Evolutionary conservation across 2,797 vertebrate species (phyloP), one percentile per base, ranked within the genome.

Genomic region (Dryobates pubescens): DNA sequence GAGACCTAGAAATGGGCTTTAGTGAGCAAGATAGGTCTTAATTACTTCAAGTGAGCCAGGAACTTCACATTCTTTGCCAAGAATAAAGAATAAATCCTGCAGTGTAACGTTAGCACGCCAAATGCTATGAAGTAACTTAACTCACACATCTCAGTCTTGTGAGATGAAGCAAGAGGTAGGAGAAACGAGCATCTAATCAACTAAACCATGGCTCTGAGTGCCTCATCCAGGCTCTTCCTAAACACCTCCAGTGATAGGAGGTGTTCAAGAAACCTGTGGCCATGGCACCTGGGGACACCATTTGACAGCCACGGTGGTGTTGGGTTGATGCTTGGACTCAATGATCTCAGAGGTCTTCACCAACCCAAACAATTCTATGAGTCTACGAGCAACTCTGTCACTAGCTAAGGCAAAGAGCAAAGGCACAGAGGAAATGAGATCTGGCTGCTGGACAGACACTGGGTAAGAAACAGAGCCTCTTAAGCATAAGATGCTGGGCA

Each of bases 81-180:
- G 18, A 94, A 89, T 27, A 86, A 62, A 62, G 18, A 94, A 89
- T 27, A 86, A 67, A 64, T 56, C 36, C 62, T 84, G 43, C 75
- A 81, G 58, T 2, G 7, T 34, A 43, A 54, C 89, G 10, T 20
- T 59, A 75, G 23, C 2, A 13, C 30, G 45, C 30, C 68, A 54
- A 88, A 80, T 53, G 36, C 14, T 62, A 65, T 6, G 16, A 74
- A 74, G 62, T 27, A 80, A 74, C 38, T 24, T 62, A 43, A 32
- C n/a, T 88, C 10, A 58, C 41, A 41, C 17, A 34, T 41, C 22
- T 82, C 22, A 45, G 23, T 23, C 17, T 36, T 65, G 23, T 67
- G 63, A 82, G 29, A n/a, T 27, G 56, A 64, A 80, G 38, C 4
- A 69, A 78, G 38, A 64, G 9, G 6, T 6, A n/a, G 53, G 41